Evolutionary conservation across 2,888 invertebrate species (phyloP).

Genomic region (Brachyptera risi): DNA sequence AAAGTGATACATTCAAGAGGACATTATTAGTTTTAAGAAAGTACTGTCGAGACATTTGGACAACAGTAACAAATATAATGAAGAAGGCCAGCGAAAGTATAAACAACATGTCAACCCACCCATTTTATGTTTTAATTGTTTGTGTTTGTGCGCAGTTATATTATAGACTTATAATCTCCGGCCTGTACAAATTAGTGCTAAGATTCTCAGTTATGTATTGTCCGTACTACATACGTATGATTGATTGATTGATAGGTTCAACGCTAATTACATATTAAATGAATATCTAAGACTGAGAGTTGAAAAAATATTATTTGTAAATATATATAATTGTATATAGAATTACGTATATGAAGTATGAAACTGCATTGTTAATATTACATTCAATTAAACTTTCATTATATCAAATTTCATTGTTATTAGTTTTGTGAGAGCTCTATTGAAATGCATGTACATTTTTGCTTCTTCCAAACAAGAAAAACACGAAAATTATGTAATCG

Average conservation of each 20-base stretch:
- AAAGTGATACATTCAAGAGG: too few species aligned
- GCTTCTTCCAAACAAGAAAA: conserved; percentile 21
- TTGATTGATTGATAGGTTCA: conserved; percentile 24
- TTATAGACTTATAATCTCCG: conserved; percentile 20
- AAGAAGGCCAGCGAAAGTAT: neutral
- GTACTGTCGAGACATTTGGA: neutral
- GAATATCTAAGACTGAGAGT: conserved; percentile 31
- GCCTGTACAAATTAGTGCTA: conserved; percentile 34
- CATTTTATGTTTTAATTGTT: conserved; percentile 33
- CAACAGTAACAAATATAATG: neutral
- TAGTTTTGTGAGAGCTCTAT: conserved; percentile 18
- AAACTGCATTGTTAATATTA: conserved; percentile 33
- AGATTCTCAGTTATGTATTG: conserved; percentile 24
- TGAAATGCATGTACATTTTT: conserved; percentile 17
- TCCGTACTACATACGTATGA: conserved; percentile 3
- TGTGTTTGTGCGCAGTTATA: conserved; percentile 29
- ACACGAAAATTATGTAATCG: neutral
- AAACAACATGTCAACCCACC: conserved; percentile 29
- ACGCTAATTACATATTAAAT: conserved; percentile 30
- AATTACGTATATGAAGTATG: too few species aligned
- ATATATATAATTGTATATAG: conserved; percentile 32
- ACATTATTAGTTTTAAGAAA: too few species aligned
- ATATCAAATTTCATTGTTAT: conserved; percentile 24
- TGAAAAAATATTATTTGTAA: conserved; percentile 29
- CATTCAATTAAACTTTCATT: conserved; percentile 31